A percentile compares a stretch with the other conserved stretches of the same genome.
These are phyloP conservation scores for Halcyon leucocephala DNA, from an alignment of 2,797 vertebrate species.

Conservation along the genomic window DNA sequence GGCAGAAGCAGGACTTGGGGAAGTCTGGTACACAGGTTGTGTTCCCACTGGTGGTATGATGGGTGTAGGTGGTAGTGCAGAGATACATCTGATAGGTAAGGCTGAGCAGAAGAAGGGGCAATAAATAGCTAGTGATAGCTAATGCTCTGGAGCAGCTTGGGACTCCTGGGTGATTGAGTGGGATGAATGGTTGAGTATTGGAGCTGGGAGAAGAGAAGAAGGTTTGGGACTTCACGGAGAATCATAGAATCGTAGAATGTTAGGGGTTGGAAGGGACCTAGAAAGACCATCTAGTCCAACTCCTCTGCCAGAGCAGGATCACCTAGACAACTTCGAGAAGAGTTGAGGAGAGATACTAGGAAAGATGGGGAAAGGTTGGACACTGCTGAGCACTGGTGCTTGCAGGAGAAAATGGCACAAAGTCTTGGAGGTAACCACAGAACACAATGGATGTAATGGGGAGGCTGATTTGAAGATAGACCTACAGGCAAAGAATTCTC, in stretches of 20 bases:
- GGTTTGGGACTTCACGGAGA: not conserved
- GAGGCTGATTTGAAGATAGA: not conserved
- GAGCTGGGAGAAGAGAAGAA: not conserved
- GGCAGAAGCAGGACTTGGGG: not conserved
- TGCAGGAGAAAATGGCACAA: not conserved
- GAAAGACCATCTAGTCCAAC: no score
- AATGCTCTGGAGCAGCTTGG: not conserved
- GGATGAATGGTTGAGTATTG: not conserved
- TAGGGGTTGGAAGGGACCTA: no score
- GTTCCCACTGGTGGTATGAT: not conserved
- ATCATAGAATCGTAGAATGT: no score
- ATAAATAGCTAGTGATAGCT: not conserved
- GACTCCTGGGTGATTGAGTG: no score
- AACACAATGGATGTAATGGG: not conserved
- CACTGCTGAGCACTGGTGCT: not conserved
- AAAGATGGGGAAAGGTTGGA: not conserved
- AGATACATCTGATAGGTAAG: rapidly evolving
- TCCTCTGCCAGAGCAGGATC: no score
- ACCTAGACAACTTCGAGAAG: no score
- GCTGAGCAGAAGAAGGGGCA: not conserved
- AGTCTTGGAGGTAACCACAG: not conserved
- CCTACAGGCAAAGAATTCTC: not conserved
- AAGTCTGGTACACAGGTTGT: not conserved
- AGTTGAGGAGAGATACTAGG: not conserved
- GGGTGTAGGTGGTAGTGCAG: not conserved